Evolutionary conservation across 2,888 invertebrate genomes (phyloP).

Genomic region (Parnassius smintheus): DNA sequence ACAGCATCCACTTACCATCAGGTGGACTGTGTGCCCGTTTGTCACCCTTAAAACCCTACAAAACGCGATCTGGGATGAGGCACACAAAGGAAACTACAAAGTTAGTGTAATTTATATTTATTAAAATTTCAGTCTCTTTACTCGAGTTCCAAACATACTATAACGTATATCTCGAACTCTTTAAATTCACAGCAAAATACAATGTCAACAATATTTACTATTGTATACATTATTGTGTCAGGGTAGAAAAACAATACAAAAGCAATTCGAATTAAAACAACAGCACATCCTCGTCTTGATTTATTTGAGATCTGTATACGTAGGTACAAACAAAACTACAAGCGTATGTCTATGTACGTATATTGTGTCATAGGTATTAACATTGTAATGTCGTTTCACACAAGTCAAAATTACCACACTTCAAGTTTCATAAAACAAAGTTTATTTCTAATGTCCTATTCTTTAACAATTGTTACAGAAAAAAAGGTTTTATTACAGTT

Average conservation of each 20-base stretch:
- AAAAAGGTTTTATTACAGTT: too few relatives aligned
- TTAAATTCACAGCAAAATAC: not conserved
- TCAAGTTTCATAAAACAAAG: too few relatives aligned
- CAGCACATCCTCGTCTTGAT: constrained; percentile 9
- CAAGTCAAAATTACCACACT: not conserved
- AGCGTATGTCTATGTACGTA: not conserved
- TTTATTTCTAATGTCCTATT: too few relatives aligned
- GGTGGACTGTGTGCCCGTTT: too few relatives aligned
- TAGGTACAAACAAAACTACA: constrained; percentile 16
- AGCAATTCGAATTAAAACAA: constrained; percentile 19
- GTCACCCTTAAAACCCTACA: too few relatives aligned
- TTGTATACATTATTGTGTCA: constrained; percentile 10
- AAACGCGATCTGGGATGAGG: too few relatives aligned
- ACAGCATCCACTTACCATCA: too few relatives aligned
- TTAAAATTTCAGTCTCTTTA: constrained; percentile 22
- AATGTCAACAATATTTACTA: constrained; percentile 3
- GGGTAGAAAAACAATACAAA: constrained; percentile 7
- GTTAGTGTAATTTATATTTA: not conserved
- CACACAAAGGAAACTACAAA: too few relatives aligned
- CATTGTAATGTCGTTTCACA: not conserved
- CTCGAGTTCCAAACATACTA: constrained; percentile 9
- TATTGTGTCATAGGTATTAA: not conserved
- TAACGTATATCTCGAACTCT: constrained; percentile 12
- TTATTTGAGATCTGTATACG: constrained; percentile 22
- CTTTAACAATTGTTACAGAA: too few relatives aligned